Evolutionary conservation across 2,888 invertebrate species (phyloP), one percentile per base, ranked within the genome.

Genomic region (Platypus cylindrus): DNA sequence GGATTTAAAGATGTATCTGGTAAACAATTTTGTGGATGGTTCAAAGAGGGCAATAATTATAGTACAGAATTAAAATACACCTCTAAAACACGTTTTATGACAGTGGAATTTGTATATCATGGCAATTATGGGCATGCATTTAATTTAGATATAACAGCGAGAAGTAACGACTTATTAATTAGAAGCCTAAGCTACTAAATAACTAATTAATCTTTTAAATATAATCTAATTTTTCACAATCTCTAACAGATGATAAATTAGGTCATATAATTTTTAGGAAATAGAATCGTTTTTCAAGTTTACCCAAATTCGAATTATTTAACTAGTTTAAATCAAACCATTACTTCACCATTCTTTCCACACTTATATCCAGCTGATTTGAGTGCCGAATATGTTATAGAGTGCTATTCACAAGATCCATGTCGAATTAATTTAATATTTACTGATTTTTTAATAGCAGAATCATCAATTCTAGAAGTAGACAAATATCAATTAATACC

Each of bases 261-360:
- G 12, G 23, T 17, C 12, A 30, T 35, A 12, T 24, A 20, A 9
- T 34, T 50, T 55, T 3, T 38, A 76, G 77, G 72, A 48, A 77
- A 77, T 52, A 65, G 70, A 23, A 59, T 67, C 44, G 55, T 64
- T 39, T 57, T 70, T 7, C 62, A 60, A 40, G 70, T 68, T 13
- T 60, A 60, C 30, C 66, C 67, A 12, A 60, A 53, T 37, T 52
- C 59, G 17, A 45, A 43, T 7, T 48, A 46, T 22, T 52, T 63
- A 49, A 62, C 65, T 51, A 48, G 61, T 52, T 55, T 48, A 30
- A 56, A 65, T 8, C 73, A 73, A 32, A 59, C 66, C 25, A 60
- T 78, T 34, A 67, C 69, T 1, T 75, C 78, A 1, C 78, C 79
- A 2, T 78, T 73, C 51, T 79, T 79, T 46, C 78, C 79, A 0